These are phyloP conservation scores for Notolepis coatsorum DNA, from an alignment of 2,797 vertebrate genomes.

Conservation along the genomic window DNA sequence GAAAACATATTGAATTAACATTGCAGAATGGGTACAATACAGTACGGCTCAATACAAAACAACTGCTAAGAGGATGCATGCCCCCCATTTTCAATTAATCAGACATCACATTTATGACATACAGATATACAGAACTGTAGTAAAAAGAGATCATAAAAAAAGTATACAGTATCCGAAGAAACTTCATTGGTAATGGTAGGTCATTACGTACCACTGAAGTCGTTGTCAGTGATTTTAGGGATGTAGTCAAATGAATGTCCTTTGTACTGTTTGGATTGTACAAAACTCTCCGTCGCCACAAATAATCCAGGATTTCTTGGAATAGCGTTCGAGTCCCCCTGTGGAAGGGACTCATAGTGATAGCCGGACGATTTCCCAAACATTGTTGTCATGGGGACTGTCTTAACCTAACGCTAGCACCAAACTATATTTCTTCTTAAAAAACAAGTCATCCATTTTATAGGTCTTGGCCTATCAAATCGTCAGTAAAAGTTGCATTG, in stretches of 20 bases:
- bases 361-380: slow-evolving; percentile 68
- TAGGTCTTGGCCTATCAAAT: neutral
- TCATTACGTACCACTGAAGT: slow-evolving; percentile 72
- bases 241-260: slow-evolving; percentile 82
- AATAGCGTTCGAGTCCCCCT: slow-evolving; percentile 75
- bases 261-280: slow-evolving; percentile 48
- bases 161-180: no score
- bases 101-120: no score
- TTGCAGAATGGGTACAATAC: no score
- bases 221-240: slow-evolving; percentile 71
- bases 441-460: neutral
- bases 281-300: slow-evolving; percentile 59
- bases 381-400: slow-evolving; percentile 60
- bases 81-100: no score
- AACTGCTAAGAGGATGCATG: no score
- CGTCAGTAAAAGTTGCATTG: neutral
- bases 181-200: no score
- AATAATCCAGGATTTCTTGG: slow-evolving; percentile 78
- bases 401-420: neutral
- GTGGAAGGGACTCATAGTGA: slow-evolving; percentile 79
- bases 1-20: no score
- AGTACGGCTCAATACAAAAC: no score
- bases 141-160: no score
- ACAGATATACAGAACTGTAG: no score
- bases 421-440: neutral